Conservation (phyloP, 1,140 invertebrate species). For the Agrypnia vestita region DNA sequence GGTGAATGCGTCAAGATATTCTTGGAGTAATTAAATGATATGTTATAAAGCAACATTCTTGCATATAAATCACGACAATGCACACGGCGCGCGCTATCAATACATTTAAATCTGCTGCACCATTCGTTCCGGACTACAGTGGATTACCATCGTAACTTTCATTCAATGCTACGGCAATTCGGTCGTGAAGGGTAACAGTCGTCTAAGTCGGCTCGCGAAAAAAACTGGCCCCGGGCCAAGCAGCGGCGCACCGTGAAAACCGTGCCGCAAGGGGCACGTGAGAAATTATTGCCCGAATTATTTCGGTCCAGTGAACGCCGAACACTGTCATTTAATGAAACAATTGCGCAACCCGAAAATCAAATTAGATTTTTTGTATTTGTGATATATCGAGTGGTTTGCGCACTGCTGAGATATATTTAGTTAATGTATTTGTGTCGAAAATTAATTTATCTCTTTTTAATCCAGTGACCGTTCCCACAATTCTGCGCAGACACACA, state of each 20-base stretch:
- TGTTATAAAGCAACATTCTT: neutral
- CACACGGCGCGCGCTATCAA: neutral
- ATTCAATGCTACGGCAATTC: conserved; percentile 24
- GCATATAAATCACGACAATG: neutral
- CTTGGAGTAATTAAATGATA: neutral
- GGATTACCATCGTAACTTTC: conserved; percentile 31
- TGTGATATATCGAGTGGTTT: conserved; percentile 26
- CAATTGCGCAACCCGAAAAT: conserved; percentile 27
- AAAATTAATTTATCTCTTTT: conserved; percentile 28
- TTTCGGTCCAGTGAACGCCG: neutral
- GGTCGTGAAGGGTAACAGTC: conserved; percentile 6
- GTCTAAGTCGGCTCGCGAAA: conserved; percentile 15
- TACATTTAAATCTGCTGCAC: conserved; percentile 8
- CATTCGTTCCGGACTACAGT: neutral
- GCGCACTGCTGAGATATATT: conserved; percentile 11
- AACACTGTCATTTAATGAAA: conserved; percentile 31
- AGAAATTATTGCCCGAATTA: conserved; percentile 6
- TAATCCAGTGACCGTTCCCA: conserved; percentile 16
- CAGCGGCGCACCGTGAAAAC: neutral
- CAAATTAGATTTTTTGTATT: conserved; percentile 20
- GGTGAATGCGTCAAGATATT: too few species aligned
- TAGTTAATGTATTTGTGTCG: conserved; percentile 27
- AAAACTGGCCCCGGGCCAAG: neutral
- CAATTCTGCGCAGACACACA: neutral
- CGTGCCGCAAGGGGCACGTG: conserved; percentile 1